These are phyloP conservation scores for Microctonus aethiopoides DNA, from an alignment of 2,888 invertebrate species.

Conservation along the genomic window DNA sequence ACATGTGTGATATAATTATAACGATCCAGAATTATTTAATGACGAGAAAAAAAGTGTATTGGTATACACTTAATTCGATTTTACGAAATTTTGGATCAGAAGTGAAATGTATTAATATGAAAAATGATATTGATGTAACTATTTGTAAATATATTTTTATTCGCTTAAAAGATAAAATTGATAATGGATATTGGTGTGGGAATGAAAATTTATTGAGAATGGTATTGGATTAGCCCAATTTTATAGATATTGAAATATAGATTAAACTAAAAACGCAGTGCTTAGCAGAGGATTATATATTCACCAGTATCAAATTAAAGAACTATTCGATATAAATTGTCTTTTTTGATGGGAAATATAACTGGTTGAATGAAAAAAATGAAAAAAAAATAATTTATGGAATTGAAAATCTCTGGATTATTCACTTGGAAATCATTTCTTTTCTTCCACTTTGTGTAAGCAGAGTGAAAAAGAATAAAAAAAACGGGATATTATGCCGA, in stretches of 20 bases:
- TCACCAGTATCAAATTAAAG: neutral
- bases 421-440: constrained; percentile 10
- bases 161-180: neutral
- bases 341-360: neutral
- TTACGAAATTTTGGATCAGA: neutral
- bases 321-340: constrained; percentile 1
- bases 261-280: neutral
- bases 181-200: neutral
- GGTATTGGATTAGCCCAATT: neutral
- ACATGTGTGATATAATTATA: neutral
- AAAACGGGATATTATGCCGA: constrained; percentile 1
- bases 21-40: neutral
- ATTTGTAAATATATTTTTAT: too few relatives aligned
- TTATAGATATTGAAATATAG: constrained; percentile 1
- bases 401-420: constrained; percentile 3
- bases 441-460: neutral
- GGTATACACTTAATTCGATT: neutral
- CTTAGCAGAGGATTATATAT: constrained; percentile 4
- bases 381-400: constrained; percentile 1
- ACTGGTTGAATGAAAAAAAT: neutral
- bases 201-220: neutral
- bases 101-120: neutral
- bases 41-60: neutral
- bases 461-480: neutral
- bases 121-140: neutral